Base-by-base conservation (phyloP, 1,140 invertebrate species). In the Saxidomus purpurata region DNA sequence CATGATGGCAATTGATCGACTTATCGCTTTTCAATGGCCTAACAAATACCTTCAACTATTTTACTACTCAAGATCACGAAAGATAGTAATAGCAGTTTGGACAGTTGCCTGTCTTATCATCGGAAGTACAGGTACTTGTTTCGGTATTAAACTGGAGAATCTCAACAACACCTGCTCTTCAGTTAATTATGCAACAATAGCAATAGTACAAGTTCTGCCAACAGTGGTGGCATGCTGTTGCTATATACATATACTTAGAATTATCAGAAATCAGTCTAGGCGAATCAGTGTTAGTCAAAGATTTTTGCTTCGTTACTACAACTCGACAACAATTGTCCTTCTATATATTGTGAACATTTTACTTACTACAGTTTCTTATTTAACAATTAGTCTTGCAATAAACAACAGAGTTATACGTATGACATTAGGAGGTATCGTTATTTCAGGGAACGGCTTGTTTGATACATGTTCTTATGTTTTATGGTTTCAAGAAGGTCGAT, bases 391-490 rank as follows among this genome's bases (percentile, higher is more conserved):
- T 8, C 4, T 43, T 43, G 43, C 15, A 15, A 8, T 15, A 43
- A 43, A 15, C 15, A 43, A 8, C 6, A 8, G 43, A 43, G 15
- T n/a, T 15, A 43, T 43, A 43, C 15, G 6, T 8, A 43, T 15
- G 15, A 43, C 4, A 43, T 43, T 43, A 9, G 15, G n/a, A 13
- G n/a, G 47, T 22, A 77, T 77, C 19, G 40, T 49, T 22, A 19
- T 34, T 43, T 49, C 47, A n/a, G 13, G 31, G n/a, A 34, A 77
- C 31, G 74, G 74, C 6, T 34, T 77, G n/a, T 28, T 22, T n/a
- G 3, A 77, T 34, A 77, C 74, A 15, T 77, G 74, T 19, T 43
- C 47, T 6, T 77, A 77, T 77, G 74, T 77, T 77, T 31, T 77
- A 22, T 77, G 74, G 74, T 77, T 47, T 49, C 9, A 49, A 31